A percentile compares a stretch with the other conserved stretches of the same genome.
phyloP scores from a whole-genome alignment of 2,888 invertebrate genomes.

The Cheilosia variabilis region DNA sequence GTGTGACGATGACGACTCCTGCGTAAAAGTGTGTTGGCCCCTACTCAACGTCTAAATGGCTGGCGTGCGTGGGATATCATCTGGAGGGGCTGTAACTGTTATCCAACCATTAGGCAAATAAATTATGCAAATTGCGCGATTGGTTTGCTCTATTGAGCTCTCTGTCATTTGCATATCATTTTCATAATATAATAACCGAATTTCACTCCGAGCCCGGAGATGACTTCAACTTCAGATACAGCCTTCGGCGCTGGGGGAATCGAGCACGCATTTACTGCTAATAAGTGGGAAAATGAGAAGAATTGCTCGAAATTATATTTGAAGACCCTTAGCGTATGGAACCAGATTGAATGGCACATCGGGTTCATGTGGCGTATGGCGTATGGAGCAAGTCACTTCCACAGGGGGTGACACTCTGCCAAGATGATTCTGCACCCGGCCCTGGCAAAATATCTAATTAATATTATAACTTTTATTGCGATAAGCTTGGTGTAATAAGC shows the following conservation, averaged over 20 bases:
- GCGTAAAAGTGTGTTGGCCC: constrained; percentile 15
- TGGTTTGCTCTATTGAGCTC: constrained; percentile 70
- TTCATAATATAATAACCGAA: constrained; percentile 59
- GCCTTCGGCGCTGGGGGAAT: not conserved
- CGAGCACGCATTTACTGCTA: constrained; percentile 22
- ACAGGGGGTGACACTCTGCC: constrained; percentile 5
- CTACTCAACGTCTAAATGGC: not conserved
- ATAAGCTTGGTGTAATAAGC: constrained; percentile 48
- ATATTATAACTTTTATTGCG: constrained; percentile 41
- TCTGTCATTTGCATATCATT: constrained; percentile 67
- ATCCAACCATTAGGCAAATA: constrained; percentile 69
- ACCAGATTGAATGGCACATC: constrained; percentile 38
- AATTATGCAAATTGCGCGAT: constrained; percentile 73
- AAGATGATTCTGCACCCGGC: too few relatives aligned
- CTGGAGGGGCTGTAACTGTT: constrained; percentile 53
- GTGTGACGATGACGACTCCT: constrained; percentile 12
- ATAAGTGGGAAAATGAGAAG: constrained; percentile 1
- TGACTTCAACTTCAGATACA: not conserved
- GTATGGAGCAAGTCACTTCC: not conserved
- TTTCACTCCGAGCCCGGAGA: not conserved
- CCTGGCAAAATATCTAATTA: constrained; percentile 46
- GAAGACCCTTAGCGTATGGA: constrained; percentile 10
- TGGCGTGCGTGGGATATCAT: constrained; percentile 29
- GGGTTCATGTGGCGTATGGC: constrained; percentile 1
- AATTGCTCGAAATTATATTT: constrained; percentile 35